Evolutionary conservation across 2,797 vertebrate genomes (phyloP).

Genomic region (Bovichtus variegatus): DNA sequence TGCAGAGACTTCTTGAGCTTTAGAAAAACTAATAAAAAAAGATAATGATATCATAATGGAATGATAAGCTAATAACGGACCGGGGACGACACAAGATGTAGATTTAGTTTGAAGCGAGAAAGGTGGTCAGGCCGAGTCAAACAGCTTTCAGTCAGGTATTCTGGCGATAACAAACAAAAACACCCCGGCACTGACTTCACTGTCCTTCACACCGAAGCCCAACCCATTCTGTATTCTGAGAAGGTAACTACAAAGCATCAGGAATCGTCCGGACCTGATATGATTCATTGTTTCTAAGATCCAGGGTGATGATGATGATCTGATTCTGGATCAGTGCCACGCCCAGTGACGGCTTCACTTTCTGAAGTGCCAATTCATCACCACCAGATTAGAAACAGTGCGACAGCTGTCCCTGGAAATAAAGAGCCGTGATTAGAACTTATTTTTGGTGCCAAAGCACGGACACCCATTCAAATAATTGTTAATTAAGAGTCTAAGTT

Average conservation of each 20-base stretch:
- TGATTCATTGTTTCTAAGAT: constrained; percentile 27
- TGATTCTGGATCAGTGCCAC: constrained; percentile 35
- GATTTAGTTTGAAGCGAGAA: neutral
- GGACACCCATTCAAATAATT: constrained; percentile 21
- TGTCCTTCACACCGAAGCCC: constrained; percentile 1
- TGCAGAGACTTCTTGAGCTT: constrained; percentile 35
- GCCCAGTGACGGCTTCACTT: neutral
- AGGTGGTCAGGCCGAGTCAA: neutral
- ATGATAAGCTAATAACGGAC: neutral
- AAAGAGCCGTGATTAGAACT: constrained; percentile 22
- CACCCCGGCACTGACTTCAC: constrained; percentile 3
- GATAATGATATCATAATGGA: no score
- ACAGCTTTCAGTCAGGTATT: neutral
- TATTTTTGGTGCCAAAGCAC: constrained; percentile 4
- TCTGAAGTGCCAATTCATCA: constrained; percentile 37
- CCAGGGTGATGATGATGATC: constrained; percentile 13
- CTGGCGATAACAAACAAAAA: neutral
- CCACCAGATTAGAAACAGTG: constrained; percentile 27
- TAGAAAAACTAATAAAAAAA: neutral
- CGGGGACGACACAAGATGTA: neutral
- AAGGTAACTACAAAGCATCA: constrained; percentile 33
- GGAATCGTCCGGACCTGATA: constrained; percentile 13
- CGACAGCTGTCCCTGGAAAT: constrained; percentile 40
- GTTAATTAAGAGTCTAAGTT: constrained; percentile 8
- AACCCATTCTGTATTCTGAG: neutral